Conservation (phyloP, 2,888 invertebrate genomes). For the Amblyjoppa proteus region DNA sequence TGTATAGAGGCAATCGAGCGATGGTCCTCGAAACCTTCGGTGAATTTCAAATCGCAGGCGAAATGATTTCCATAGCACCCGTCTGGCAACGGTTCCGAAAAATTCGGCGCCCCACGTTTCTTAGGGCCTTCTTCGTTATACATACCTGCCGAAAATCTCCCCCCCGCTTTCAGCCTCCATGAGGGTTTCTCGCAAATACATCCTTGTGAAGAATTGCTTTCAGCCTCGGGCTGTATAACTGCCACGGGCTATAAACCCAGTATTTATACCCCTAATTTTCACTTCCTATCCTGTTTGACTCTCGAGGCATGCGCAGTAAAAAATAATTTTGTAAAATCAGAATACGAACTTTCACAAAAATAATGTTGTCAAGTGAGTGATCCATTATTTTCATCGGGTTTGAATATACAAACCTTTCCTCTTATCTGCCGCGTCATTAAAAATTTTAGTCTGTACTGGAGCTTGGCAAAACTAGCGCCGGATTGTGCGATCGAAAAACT, state of each 20-base stretch:
- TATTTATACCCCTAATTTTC: background rate
- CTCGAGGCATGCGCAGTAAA: too few relatives aligned
- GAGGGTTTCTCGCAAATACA: slow-evolving; percentile 9
- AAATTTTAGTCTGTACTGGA: too few relatives aligned
- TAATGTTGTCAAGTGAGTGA: too few relatives aligned
- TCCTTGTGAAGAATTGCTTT: slow-evolving; percentile 6
- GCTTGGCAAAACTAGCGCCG: too few relatives aligned
- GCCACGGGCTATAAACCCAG: background rate
- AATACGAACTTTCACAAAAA: too few relatives aligned
- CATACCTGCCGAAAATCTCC: slow-evolving; percentile 53
- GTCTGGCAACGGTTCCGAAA: slow-evolving; percentile 71
- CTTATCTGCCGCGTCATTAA: too few relatives aligned
- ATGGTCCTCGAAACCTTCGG: too few relatives aligned
- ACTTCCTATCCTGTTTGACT: background rate
- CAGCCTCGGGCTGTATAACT: background rate
- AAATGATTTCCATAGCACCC: slow-evolving; percentile 74
- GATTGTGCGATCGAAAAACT: too few relatives aligned
- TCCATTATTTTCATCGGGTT: too few relatives aligned
- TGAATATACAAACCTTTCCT: too few relatives aligned
- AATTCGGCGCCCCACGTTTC: slow-evolving; percentile 59
- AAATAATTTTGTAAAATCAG: too few relatives aligned
- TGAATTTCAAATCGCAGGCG: slow-evolving; percentile 56
- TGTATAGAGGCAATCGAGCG: too few relatives aligned
- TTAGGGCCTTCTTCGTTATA: slow-evolving; percentile 39
- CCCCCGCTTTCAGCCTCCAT: slow-evolving; percentile 30